Evolutionary conservation across 2,113 vertebrate genomes (phyloP).

Genomic region (Puntigrus tetrazona): DNA sequence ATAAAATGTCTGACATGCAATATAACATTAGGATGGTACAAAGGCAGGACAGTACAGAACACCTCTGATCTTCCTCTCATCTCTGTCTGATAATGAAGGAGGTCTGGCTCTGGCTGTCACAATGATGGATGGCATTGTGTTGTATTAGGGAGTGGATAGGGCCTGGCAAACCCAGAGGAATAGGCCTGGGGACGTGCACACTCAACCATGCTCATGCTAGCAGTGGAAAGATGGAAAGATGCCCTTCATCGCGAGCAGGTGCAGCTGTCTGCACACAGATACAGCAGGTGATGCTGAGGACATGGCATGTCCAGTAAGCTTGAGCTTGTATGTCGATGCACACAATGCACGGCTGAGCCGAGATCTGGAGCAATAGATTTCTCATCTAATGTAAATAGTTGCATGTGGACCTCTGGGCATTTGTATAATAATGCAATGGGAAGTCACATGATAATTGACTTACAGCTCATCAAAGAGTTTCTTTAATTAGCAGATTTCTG

Average conservation of each 20-base stretch:
- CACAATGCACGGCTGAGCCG: background rate
- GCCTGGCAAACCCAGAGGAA: constrained; percentile 8
- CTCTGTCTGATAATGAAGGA: constrained; percentile 19
- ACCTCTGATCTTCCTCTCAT: constrained; percentile 4
- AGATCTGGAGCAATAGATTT: constrained; percentile 11
- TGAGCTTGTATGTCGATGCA: background rate
- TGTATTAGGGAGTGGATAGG: constrained; percentile 6
- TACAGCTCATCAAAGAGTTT: constrained; percentile 27
- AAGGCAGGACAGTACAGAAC: background rate
- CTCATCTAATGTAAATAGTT: constrained; percentile 12
- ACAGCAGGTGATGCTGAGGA: background rate
- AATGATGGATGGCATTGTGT: constrained; percentile 30
- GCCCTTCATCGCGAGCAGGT: constrained; percentile 5
- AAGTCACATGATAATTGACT: constrained; percentile 36
- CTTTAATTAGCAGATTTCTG: constrained; percentile 1
- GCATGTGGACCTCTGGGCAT: background rate
- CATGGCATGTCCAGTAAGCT: background rate
- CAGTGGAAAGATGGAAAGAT: background rate
- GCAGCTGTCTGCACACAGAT: background rate
- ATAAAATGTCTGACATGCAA: background rate
- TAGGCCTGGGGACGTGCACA: background rate
- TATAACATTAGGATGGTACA: background rate
- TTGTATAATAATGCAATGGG: background rate
- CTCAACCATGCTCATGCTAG: constrained; percentile 1
- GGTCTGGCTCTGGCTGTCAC: constrained; percentile 24